These are phyloP conservation scores for Eutolmus rufibarbis DNA, from an alignment of 2,888 invertebrate genomes.

Conservation along the genomic window DNA sequence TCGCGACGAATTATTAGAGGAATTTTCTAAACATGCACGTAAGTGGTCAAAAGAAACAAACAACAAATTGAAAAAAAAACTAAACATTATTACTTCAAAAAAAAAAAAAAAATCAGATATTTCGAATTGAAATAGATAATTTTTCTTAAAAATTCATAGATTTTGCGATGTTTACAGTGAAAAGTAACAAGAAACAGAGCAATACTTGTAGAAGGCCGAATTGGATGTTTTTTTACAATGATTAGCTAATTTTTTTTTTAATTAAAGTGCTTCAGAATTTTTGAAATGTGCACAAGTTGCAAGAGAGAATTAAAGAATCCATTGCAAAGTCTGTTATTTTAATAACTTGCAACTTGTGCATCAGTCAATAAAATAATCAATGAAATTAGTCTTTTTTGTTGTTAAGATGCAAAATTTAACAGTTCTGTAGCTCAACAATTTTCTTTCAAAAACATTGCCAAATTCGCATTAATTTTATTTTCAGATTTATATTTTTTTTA, in stretches of 20 bases:
- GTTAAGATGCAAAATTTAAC: conserved; percentile 44
- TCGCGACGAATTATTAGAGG: conserved; percentile 98
- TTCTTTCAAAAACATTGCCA: conserved; percentile 56
- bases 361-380: background rate
- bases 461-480: conserved; percentile 52
- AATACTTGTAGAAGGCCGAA: conserved; percentile 40
- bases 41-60: conserved; percentile 68
- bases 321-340: conserved; percentile 15
- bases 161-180: conserved; percentile 10
- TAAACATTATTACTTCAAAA: conserved; percentile 38
- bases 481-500: conserved; percentile 3
- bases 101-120: background rate
- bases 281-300: background rate
- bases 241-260: background rate
- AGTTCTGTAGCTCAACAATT: conserved; percentile 63
- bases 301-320: background rate
- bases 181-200: conserved; percentile 1
- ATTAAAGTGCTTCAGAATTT: background rate
- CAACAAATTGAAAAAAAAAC: conserved; percentile 48
- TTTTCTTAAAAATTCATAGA: conserved; percentile 1
- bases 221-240: conserved; percentile 16
- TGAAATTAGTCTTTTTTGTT: conserved; percentile 5
- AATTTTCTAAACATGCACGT: conserved; percentile 99
- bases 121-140: background rate
- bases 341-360: conserved; percentile 7